A percentile compares a stretch with the other conserved stretches of the same genome.
Evolutionary conservation across 2,113 vertebrate species (phyloP).

Genomic region (Dasyprocta punctata): DNA sequence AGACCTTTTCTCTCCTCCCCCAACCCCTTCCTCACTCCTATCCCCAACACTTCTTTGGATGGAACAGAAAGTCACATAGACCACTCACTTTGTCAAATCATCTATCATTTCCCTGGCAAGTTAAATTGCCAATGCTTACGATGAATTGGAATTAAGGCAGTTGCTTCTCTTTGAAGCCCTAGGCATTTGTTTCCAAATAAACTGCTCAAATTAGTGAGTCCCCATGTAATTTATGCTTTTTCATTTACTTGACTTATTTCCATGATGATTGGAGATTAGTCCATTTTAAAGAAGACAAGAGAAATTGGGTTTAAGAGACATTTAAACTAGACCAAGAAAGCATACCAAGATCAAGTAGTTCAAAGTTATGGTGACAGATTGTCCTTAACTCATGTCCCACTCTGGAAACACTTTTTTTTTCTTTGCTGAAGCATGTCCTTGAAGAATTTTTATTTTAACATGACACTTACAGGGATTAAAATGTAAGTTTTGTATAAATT

Average conservation of each 20-base stretch:
- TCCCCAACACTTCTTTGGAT: conserved; percentile 20
- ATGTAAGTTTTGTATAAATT: conserved; percentile 55
- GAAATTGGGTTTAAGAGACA: conserved; percentile 77
- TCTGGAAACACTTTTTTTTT: conserved; percentile 42
- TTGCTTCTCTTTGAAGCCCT: conserved; percentile 76
- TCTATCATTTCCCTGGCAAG: conserved; percentile 73
- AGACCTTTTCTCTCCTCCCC: conserved; percentile 14
- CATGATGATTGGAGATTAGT: conserved; percentile 80
- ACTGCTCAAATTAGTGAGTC: conserved; percentile 71
- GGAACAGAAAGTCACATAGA: conserved; percentile 53
- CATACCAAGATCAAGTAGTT: conserved; percentile 74
- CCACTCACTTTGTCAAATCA: conserved; percentile 71
- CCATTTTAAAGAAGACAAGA: conserved; percentile 80
- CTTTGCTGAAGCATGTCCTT: neutral
- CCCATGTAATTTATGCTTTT: conserved; percentile 79
- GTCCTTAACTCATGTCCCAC: conserved; percentile 54
- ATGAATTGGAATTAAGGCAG: conserved; percentile 63
- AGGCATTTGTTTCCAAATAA: conserved; percentile 79
- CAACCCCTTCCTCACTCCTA: neutral
- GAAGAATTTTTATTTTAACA: conserved; percentile 59
- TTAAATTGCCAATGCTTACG: conserved; percentile 64
- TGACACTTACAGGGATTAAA: conserved; percentile 29
- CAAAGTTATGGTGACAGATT: conserved; percentile 74
- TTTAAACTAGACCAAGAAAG: conserved; percentile 76
- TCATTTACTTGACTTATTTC: conserved; percentile 83